Percentiles rank a stretch among this genome's conserved stretches.
Evolutionary conservation across 1,140 invertebrate genomes (phyloP).

Genomic region (Lasioglossum baleicum): DNA sequence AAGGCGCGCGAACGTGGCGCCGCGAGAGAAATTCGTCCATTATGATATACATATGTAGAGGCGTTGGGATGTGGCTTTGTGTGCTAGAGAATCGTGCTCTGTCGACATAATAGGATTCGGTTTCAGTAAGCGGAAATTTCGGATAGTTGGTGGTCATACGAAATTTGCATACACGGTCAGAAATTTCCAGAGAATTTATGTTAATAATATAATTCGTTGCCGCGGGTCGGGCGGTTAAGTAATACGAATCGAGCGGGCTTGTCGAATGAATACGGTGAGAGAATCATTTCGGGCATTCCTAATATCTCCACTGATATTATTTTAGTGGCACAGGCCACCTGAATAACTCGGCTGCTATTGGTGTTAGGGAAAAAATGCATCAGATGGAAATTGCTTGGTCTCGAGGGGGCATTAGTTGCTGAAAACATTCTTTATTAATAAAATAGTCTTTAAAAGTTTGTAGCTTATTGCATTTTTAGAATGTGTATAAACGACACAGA

Average conservation of each 20-base stretch:
- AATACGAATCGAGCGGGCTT: background rate
- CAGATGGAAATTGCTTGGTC: too few species aligned
- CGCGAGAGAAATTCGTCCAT: slow-evolving; percentile 6
- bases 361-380: too few species aligned
- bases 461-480: too few species aligned
- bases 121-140: slow-evolving; percentile 46
- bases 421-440: too few species aligned
- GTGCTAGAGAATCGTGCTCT: slow-evolving; percentile 8
- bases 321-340: too few species aligned
- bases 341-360: too few species aligned
- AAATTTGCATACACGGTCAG: slow-evolving; percentile 32
- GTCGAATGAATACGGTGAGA: too few species aligned
- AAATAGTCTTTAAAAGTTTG: too few species aligned
- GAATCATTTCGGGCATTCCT: background rate
- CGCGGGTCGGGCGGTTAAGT: slow-evolving; percentile 14
- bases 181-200: slow-evolving; percentile 39
- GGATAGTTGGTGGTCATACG: slow-evolving; percentile 39
- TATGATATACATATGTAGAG: slow-evolving; percentile 15
- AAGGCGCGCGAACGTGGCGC: background rate
- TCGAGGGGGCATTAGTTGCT: too few species aligned
- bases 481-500: too few species aligned
- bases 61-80: slow-evolving; percentile 5
- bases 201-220: slow-evolving; percentile 42
- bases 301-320: too few species aligned
- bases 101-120: slow-evolving; percentile 43